These are phyloP conservation scores for Capricornis sumatraensis DNA, from an alignment of 2,113 vertebrate genomes.

Conservation along the genomic window DNA sequence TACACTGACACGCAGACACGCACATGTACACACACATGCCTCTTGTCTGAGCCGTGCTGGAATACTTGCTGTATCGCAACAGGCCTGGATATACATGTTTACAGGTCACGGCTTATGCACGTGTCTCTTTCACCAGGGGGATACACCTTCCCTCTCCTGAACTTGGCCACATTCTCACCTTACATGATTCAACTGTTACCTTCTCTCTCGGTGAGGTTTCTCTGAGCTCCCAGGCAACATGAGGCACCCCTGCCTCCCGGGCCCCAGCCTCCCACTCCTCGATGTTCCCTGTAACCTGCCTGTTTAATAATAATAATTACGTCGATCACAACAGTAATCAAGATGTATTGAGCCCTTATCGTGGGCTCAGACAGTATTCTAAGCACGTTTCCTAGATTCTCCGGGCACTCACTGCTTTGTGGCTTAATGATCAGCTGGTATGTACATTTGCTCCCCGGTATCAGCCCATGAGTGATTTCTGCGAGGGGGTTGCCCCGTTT, in stretches of 20 bases:
- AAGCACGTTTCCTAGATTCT: not conserved
- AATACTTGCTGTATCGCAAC: not conserved
- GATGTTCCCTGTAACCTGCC: not conserved
- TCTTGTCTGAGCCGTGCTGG: not conserved
- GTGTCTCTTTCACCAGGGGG: not conserved
- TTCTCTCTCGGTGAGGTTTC: not conserved
- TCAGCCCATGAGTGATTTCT: not conserved
- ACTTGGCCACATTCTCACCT: not conserved
- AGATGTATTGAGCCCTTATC: conserved; percentile 32
- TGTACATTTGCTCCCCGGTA: not conserved
- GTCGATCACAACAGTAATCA: conserved; percentile 49
- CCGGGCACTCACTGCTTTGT: not conserved
- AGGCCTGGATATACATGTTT: too few relatives aligned
- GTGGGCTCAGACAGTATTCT: conserved; percentile 49
- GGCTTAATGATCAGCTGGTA: not conserved
- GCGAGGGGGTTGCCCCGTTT: not conserved
- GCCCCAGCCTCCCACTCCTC: not conserved
- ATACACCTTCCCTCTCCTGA: not conserved
- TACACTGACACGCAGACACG: too few relatives aligned
- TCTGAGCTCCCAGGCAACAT: not conserved
- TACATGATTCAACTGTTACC: not conserved
- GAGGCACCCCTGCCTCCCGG: not conserved
- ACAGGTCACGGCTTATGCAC: not conserved
- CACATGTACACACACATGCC: not conserved
- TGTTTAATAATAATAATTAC: conserved; percentile 54